Evolutionary conservation across 1,140 invertebrate species (phyloP), one percentile per base, ranked within the genome.

Genomic region (Pachypsylla venusta): DNA sequence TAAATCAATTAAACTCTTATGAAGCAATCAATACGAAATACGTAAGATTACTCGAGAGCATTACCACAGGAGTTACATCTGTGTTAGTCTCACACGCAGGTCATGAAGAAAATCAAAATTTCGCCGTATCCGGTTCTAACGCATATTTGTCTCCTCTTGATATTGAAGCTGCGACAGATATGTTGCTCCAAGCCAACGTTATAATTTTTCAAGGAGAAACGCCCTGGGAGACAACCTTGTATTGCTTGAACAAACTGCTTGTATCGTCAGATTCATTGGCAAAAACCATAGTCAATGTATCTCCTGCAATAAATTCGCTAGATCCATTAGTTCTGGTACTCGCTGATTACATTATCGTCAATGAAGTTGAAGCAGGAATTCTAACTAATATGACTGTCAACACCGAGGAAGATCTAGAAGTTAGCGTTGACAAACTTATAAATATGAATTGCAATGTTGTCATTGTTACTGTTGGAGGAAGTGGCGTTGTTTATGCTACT

Each of bases 111-210:
- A 71, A 98, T 97, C 73, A 83, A 83, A 68, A 98, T 98, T 64
- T 82, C 97, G 1, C 90, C 95, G 85, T 95, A 0, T 75, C 83
- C 59, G 93, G 93, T 20, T 88, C 93, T 4, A 96, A 95, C 71
- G 73, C 79, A 57, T 65, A 75, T 22, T 70, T 98, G 16, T 77
- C 70, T 56, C 62, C 72, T 28, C 64, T 74, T 14, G 85, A 93
- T 73, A 77, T 93, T 5, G 64, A 77, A 39, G 67, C 71, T 25
- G 79, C 84, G 20, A 71, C 74, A 61, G 66, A 78, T 27, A 24
- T 80, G 1, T 84, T 95, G 62, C 70, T 70, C 63, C 68, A 70
- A 22, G 80, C 85, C 25, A 76, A 79, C 67, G 78, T 95, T 58
- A 66, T 98, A 26, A 72, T 97, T 2, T 85, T 85, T 62, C 92